phyloP scores from a whole-genome alignment of 2,888 invertebrate genomes.

The Ophion ellenae region DNA sequence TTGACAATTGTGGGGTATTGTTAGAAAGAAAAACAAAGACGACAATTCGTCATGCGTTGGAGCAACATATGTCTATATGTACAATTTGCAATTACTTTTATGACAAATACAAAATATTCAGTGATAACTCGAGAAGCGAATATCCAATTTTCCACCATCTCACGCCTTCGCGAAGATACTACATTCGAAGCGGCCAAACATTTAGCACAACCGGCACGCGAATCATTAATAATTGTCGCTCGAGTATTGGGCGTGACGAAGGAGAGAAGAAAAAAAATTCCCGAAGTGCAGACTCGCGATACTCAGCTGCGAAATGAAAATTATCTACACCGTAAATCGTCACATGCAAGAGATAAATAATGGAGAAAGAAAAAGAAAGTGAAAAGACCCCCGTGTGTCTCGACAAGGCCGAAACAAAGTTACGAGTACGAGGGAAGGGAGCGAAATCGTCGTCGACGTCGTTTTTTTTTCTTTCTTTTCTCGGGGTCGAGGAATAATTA shows the following conservation, averaged over 20 bases:
- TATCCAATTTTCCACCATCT: neutral
- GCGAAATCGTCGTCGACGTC: constrained; percentile 15
- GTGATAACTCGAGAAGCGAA: neutral
- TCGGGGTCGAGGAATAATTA: constrained; percentile 79
- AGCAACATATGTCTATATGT: too few species aligned
- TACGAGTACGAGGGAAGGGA: constrained; percentile 74
- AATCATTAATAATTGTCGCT: constrained; percentile 22
- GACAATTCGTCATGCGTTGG: too few species aligned
- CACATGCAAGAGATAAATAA: constrained; percentile 45
- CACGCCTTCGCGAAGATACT: neutral
- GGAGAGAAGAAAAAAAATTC: constrained; percentile 21
- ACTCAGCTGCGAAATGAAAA: constrained; percentile 33
- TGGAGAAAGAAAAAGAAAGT: constrained; percentile 52
- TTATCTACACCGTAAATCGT: constrained; percentile 46
- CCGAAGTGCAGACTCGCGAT: constrained; percentile 17
- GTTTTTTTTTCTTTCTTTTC: constrained; percentile 56
- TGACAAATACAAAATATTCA: neutral
- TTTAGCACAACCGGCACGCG: neutral
- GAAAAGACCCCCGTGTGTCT: constrained; percentile 73
- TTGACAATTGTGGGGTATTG: neutral
- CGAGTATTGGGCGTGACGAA: constrained; percentile 7
- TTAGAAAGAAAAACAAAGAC: neutral
- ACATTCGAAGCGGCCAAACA: neutral
- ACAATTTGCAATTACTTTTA: neutral
- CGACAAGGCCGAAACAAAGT: constrained; percentile 78